phyloP scores from a whole-genome alignment of 1,140 invertebrate species.

The Heterodera carotae region DNA sequence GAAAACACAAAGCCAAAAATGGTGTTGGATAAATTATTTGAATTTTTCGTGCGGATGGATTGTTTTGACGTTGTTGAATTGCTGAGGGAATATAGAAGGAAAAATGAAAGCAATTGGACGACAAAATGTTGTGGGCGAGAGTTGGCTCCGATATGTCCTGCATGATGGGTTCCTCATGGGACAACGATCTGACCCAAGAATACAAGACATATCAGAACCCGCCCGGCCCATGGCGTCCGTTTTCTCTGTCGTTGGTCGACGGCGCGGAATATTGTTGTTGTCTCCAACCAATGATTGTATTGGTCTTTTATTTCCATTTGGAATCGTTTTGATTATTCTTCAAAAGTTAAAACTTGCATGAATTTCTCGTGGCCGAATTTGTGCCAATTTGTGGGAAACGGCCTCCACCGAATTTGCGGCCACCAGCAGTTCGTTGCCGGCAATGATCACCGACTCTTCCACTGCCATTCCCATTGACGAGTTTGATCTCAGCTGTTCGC shows the following conservation, averaged over 20 bases:
- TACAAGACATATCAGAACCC: constrained; percentile 66
- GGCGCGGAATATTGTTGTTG: neutral
- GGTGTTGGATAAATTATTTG: neutral
- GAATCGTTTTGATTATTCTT: neutral
- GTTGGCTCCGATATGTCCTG: constrained; percentile 60
- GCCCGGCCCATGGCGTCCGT: neutral
- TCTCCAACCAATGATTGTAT: too few relatives aligned
- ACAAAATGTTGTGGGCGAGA: neutral
- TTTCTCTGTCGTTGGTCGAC: too few relatives aligned
- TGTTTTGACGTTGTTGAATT: neutral
- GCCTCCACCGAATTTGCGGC: constrained; percentile 97
- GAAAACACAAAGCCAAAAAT: too few relatives aligned
- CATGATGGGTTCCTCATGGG: constrained; percentile 50
- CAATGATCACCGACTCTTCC: constrained; percentile 71
- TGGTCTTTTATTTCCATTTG: too few relatives aligned
- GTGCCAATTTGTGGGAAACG: constrained; percentile 90
- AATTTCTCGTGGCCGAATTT: constrained; percentile 76
- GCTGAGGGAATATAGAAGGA: neutral
- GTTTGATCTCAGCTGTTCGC: constrained; percentile 44
- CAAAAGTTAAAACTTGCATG: constrained; percentile 56
- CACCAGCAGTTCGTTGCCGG: constrained; percentile 94
- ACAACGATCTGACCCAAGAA: constrained; percentile 63
- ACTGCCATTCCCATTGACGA: constrained; percentile 31
- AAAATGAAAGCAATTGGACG: neutral
- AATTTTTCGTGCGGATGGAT: neutral